Conservation (phyloP, 2,113 vertebrate species). For the Percina caprodes region DNA sequence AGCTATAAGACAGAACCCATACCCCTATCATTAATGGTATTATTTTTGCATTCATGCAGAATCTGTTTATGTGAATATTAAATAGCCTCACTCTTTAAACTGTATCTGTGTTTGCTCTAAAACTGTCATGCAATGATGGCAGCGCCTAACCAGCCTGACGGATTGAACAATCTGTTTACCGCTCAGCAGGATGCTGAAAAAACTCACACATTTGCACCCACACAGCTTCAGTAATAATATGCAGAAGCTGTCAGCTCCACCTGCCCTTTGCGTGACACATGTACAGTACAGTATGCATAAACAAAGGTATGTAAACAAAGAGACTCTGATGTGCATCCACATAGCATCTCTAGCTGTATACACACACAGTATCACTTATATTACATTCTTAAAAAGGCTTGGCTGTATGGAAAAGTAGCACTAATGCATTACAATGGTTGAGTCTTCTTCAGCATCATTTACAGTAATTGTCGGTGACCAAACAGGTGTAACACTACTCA, state of each 20-base stretch:
- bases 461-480: constrained; percentile 20
- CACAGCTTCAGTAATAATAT: constrained; percentile 44
- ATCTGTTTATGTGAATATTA: constrained; percentile 22
- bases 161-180: constrained; percentile 72
- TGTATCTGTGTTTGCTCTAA: constrained; percentile 34
- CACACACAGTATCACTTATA: neutral
- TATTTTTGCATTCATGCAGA: neutral
- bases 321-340: neutral
- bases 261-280: constrained; percentile 40
- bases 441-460: neutral
- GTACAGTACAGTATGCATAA: constrained; percentile 36
- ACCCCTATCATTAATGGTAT: neutral
- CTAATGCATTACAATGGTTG: neutral
- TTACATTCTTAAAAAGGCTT: neutral
- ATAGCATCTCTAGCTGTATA: neutral
- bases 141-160: constrained; percentile 48
- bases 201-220: constrained; percentile 62
- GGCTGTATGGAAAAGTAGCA: neutral
- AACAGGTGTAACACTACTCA: neutral
- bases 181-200: constrained; percentile 51
- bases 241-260: constrained; percentile 46
- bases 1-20: neutral
- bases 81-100: neutral
- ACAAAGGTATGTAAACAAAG: constrained; percentile 46
- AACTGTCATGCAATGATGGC: constrained; percentile 25